Evolutionary conservation across 2,888 invertebrate species (phyloP).

Genomic region (Hypsopygia costalis): DNA sequence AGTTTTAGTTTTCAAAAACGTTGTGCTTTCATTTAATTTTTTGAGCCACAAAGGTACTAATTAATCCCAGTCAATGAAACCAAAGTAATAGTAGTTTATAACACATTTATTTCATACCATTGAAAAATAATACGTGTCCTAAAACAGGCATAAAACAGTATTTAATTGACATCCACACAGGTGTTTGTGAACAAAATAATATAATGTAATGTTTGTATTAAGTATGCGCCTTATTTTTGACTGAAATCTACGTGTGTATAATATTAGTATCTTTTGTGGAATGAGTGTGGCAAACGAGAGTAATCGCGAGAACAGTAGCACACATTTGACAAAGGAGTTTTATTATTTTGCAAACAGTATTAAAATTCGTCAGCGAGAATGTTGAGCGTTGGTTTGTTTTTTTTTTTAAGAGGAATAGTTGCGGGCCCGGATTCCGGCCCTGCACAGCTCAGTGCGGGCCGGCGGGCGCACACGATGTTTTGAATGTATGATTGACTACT

Average conservation of each 20-base stretch:
- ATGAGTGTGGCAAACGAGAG: slow-evolving; percentile 22
- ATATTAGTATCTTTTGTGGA: slow-evolving; percentile 20
- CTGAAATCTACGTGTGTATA: slow-evolving; percentile 2
- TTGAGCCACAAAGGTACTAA: slow-evolving; percentile 22
- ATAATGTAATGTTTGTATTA: slow-evolving; percentile 8
- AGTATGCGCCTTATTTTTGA: slow-evolving; percentile 4
- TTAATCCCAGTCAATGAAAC: slow-evolving; percentile 42
- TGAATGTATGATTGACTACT: slow-evolving; percentile 34
- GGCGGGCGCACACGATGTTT: slow-evolving; percentile 21
- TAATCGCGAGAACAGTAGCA: slow-evolving; percentile 18
- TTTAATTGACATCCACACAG: slow-evolving; percentile 20
- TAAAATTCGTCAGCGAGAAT: slow-evolving; percentile 42
- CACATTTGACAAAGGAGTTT: slow-evolving; percentile 36
- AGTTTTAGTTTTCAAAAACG: background rate
- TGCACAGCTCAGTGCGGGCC: background rate
- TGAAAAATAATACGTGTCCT: slow-evolving; percentile 1
- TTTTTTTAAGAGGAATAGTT: slow-evolving; percentile 13
- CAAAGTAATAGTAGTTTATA: slow-evolving; percentile 39
- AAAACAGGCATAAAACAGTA: slow-evolving; percentile 2
- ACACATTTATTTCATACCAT: slow-evolving; percentile 16
- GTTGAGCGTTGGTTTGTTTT: slow-evolving; percentile 13
- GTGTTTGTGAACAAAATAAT: slow-evolving; percentile 16
- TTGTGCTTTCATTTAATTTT: slow-evolving; percentile 2
- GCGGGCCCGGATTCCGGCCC: slow-evolving; percentile 4
- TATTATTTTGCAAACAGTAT: slow-evolving; percentile 55